A percentile compares a stretch with the other conserved stretches of the same genome.
Evolutionary conservation across 2,797 vertebrate genomes (phyloP).

Genomic region (Lates japonicus): DNA sequence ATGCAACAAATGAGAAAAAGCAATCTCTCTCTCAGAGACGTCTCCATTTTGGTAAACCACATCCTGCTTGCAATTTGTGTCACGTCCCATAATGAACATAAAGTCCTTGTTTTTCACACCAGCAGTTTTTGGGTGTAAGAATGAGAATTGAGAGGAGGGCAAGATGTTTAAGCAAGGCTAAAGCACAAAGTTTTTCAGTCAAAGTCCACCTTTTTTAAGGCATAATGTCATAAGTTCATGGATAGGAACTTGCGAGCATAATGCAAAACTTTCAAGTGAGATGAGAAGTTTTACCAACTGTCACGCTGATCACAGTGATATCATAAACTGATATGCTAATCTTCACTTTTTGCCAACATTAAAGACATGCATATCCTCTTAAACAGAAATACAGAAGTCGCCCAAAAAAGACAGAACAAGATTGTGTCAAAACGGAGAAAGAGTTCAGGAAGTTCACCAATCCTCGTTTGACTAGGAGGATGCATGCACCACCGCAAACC

Average conservation of each 20-base stretch:
- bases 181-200: background rate
- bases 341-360: background rate
- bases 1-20: conserved; percentile 50
- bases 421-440: conserved; percentile 54
- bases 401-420: conserved; percentile 40
- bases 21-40: conserved; percentile 42
- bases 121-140: conserved; percentile 31
- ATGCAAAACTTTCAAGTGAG: background rate
- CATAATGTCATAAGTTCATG: background rate
- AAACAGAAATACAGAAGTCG: conserved; percentile 49
- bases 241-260: background rate
- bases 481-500: conserved; percentile 45
- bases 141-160: conserved; percentile 28
- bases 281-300: background rate
- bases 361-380: conserved; percentile 1
- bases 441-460: conserved; percentile 77
- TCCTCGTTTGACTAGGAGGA: conserved; percentile 50
- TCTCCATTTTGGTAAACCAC: conserved; percentile 88
- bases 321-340: background rate
- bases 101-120: conserved; percentile 73
- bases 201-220: background rate
- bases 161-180: conserved; percentile 24
- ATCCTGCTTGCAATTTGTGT: conserved; percentile 86
- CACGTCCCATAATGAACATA: conserved; percentile 67
- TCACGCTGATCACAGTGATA: background rate